A percentile compares a stretch with the other conserved stretches of the same genome.
Evolutionary conservation across 1,140 invertebrate genomes (phyloP).

Genomic region (Polyergus mexicanus): DNA sequence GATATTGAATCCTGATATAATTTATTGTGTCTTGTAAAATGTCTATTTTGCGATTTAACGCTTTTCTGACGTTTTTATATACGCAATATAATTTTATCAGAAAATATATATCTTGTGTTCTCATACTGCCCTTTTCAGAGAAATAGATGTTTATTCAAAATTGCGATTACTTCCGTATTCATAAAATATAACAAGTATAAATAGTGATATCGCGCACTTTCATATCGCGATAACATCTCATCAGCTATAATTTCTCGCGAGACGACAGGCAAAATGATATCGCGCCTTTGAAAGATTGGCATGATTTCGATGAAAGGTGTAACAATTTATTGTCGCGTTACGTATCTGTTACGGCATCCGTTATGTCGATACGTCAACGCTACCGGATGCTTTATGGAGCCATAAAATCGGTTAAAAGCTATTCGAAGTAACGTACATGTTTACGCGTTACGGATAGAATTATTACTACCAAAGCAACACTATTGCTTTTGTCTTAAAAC

Average conservation of each 20-base stretch:
- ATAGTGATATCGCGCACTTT: neutral
- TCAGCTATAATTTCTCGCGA: conserved; percentile 35
- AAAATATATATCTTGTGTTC: neutral
- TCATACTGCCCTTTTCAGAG: neutral
- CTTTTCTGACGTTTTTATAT: neutral
- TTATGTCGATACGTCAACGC: conserved; percentile 7
- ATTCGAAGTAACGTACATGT: neutral
- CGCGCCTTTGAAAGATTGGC: conserved; percentile 34
- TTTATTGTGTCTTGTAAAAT: neutral
- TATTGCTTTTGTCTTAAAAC: neutral
- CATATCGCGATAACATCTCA: conserved; percentile 35
- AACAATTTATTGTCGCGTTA: conserved; percentile 39
- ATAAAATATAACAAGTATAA: neutral
- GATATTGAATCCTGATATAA: neutral
- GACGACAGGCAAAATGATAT: neutral
- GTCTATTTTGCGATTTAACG: neutral
- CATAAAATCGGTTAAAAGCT: conserved; percentile 51
- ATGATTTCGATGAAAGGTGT: conserved; percentile 37
- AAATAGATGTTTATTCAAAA: neutral
- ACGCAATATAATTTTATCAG: neutral
- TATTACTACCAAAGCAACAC: neutral
- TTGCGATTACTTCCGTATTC: neutral
- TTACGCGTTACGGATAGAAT: neutral
- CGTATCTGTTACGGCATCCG: neutral
- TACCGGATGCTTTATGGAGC: conserved; percentile 33